These are phyloP conservation scores for Muntiacus muntjak DNA, from an alignment of 2,113 vertebrate species.

Conservation along the genomic window DNA sequence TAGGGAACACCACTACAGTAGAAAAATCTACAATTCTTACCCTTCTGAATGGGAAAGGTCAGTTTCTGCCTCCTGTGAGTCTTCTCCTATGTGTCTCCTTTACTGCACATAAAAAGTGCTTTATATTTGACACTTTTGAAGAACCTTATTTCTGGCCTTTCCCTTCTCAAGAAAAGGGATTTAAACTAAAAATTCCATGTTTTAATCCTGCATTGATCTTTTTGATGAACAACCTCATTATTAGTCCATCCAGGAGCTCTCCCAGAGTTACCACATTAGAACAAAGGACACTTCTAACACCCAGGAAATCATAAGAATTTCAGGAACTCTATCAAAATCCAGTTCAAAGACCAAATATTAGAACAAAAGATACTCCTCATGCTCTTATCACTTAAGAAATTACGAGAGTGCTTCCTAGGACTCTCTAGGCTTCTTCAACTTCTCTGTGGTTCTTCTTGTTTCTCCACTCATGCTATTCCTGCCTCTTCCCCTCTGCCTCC, in stretches of 20 bases:
- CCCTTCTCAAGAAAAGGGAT: background rate
- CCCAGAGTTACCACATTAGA: background rate
- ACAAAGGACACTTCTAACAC: background rate
- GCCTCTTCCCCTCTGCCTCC: background rate
- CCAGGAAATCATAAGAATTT: constrained; percentile 88
- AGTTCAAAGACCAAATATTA: background rate
- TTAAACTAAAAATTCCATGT: background rate
- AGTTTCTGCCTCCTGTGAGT: background rate
- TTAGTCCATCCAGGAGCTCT: background rate
- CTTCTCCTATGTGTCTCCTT: background rate
- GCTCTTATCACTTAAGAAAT: background rate
- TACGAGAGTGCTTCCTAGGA: background rate
- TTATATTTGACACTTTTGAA: background rate
- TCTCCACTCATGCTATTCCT: background rate
- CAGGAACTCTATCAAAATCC: constrained; percentile 92
- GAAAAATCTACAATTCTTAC: background rate
- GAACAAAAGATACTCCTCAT: background rate
- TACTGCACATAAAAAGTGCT: background rate
- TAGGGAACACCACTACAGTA: too few species aligned
- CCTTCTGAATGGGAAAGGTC: background rate
- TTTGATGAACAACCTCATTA: background rate
- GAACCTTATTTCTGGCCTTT: background rate
- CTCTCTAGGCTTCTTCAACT: background rate
- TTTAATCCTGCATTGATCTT: background rate
- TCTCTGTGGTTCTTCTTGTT: background rate